Conservation (phyloP, 2,113 vertebrate genomes). For the Sinocyclocheilus anophthalmus region DNA sequence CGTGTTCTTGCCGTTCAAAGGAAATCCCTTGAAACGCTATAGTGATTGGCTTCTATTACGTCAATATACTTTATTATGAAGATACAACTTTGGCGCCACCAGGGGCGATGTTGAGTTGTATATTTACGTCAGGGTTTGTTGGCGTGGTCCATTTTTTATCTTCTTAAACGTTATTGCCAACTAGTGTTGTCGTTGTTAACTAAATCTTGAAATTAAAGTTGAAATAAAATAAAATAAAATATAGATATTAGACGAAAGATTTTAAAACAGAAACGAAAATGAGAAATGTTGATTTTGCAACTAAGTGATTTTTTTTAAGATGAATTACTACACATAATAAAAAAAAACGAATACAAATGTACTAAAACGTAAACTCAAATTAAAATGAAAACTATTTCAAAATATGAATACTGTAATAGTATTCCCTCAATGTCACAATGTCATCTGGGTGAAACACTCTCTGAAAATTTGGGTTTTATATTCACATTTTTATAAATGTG, state of each 20-base stretch:
- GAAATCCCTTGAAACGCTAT: background rate
- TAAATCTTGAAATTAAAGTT: background rate
- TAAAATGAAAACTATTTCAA: background rate
- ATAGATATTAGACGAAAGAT: background rate
- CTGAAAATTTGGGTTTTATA: background rate
- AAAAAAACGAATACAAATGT: background rate
- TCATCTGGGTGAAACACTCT: background rate
- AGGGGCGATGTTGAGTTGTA: constrained; percentile 58
- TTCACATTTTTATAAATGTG: background rate
- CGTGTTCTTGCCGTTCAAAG: constrained; percentile 54
- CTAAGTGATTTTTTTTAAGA: too few relatives aligned
- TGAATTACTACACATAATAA: background rate
- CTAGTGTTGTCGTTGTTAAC: background rate
- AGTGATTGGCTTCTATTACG: constrained; percentile 67
- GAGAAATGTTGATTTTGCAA: background rate
- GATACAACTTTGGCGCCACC: constrained; percentile 34
- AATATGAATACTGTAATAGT: background rate
- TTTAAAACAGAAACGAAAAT: background rate
- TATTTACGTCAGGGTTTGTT: background rate
- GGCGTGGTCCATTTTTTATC: background rate
- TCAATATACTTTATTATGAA: constrained; percentile 48
- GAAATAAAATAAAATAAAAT: background rate
- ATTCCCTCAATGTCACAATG: background rate
- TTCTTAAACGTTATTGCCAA: background rate
- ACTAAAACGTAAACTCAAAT: background rate